Percentiles rank a stretch among this genome's conserved stretches.
Conservation (phyloP, 2,797 vertebrate genomes). For the Tokudaia muenninki region DNA sequence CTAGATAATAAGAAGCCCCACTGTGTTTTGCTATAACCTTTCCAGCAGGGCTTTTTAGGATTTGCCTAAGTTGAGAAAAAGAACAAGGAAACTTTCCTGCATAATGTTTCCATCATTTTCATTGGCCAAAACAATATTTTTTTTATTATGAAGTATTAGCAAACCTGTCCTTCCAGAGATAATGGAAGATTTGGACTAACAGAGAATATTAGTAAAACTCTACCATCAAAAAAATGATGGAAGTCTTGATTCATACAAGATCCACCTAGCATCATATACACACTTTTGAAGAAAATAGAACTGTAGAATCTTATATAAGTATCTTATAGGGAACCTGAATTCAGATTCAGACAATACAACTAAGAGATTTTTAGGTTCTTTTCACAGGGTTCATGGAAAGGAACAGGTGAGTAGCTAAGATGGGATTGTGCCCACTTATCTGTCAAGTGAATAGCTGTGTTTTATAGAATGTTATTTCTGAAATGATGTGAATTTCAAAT, state of each 20-base stretch:
- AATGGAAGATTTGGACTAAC: not conserved
- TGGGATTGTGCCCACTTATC: not conserved
- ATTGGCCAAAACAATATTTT: not conserved
- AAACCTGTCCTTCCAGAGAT: not conserved
- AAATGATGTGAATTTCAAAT: not conserved
- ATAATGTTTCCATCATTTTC: not conserved
- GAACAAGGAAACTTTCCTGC: not conserved
- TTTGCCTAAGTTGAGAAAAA: not conserved
- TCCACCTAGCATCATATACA: not conserved
- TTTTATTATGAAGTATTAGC: not conserved
- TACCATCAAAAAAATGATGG: conserved; percentile 1
- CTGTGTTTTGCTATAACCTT: not conserved
- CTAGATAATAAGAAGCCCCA: not conserved
- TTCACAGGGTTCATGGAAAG: not conserved
- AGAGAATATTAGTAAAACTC: not conserved
- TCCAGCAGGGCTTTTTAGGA: not conserved
- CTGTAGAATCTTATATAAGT: not conserved
- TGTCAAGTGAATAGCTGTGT: not conserved
- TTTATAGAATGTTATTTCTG: not conserved
- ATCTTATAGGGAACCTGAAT: not conserved
- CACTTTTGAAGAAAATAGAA: not conserved
- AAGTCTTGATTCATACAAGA: not conserved
- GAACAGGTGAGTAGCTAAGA: not conserved
- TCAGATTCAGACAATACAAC: not conserved
- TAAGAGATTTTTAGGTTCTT: not conserved